These are phyloP conservation scores for Elysia crispata DNA, from an alignment of 2,888 invertebrate species.

Conservation along the genomic window DNA sequence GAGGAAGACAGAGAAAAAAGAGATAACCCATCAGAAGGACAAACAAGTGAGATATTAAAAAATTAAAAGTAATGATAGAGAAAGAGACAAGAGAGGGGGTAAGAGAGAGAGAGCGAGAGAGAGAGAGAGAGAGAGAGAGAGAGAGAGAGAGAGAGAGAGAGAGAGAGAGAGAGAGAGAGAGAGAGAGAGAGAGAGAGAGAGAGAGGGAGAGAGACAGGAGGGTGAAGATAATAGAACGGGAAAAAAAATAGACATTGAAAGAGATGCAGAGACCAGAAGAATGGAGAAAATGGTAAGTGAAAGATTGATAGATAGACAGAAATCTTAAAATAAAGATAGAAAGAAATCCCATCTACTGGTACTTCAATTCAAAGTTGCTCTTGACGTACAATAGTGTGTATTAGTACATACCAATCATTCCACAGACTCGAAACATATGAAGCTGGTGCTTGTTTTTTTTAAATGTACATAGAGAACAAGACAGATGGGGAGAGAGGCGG, in stretches of 20 bases:
- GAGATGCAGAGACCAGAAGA: neutral
- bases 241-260: neutral
- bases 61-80: neutral
- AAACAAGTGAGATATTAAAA: too few relatives aligned
- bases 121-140: neutral
- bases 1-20: too few relatives aligned
- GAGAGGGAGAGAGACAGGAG: conserved; percentile 6
- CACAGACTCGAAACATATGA: too few relatives aligned
- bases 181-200: conserved; percentile 17
- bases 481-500: neutral
- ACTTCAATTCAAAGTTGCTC: too few relatives aligned
- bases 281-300: neutral
- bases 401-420: too few relatives aligned
- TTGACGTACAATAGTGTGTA: too few relatives aligned
- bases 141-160: conserved; percentile 26
- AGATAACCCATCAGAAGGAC: too few relatives aligned
- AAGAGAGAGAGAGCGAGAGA: too few relatives aligned
- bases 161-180: conserved; percentile 20
- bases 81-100: conserved; percentile 3
- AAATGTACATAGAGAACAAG: conserved; percentile 5
- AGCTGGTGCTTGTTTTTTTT: too few relatives aligned
- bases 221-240: neutral
- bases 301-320: neutral
- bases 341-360: too few relatives aligned
- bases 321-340: neutral